Evolutionary conservation across 2,113 vertebrate species (phyloP), one percentile per base, ranked within the genome.

Genomic region (Colaptes auratus): DNA sequence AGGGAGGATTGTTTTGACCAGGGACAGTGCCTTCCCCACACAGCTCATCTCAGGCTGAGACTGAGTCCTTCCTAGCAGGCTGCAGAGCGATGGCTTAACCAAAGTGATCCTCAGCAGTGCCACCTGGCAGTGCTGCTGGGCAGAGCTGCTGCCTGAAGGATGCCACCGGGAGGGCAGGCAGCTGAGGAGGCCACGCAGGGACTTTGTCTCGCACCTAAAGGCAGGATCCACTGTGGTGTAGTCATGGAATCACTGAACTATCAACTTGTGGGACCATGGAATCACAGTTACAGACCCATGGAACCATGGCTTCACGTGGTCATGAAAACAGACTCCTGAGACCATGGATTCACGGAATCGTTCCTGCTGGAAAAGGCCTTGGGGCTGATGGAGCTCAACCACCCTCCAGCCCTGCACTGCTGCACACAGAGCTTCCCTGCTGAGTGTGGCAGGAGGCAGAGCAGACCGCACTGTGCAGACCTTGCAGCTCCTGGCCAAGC

Each of bases 1-100:
- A 82, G 82, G 82, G 35, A 86, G n/a, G 52, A 92, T 72, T 60
- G 3, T 88, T 95, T 82, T 91, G 84, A 83, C 80, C 85, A 72
- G 35, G 6, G 33, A 69, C 89, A 94, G 79, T 66, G 91, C 88
- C 76, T 89, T 91, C 33, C 4, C 65, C 77, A 1, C 80, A 87
- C 44, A 86, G 76, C 56, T 86, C 33, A 10, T 78, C 88, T 92
- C 72, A 0, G 70, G 86, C 27, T 0, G 0, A 59, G 44, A 17
- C 76, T 63, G 89, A 69, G 33, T 10, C 46, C 67, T 69, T 84
- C 50, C 15, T 31, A 59, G 27, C 17, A 82, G 66, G n/a, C n/a
- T 55, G 50, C 30, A 46, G 23, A 69, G 46, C 78, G 74, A 86
- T 86, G 74, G 36, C 42, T 86, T 86, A 15, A 42, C 35, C 5